Evolutionary conservation across 1,140 invertebrate genomes (phyloP).

Genomic region (Musca vetustissima): DNA sequence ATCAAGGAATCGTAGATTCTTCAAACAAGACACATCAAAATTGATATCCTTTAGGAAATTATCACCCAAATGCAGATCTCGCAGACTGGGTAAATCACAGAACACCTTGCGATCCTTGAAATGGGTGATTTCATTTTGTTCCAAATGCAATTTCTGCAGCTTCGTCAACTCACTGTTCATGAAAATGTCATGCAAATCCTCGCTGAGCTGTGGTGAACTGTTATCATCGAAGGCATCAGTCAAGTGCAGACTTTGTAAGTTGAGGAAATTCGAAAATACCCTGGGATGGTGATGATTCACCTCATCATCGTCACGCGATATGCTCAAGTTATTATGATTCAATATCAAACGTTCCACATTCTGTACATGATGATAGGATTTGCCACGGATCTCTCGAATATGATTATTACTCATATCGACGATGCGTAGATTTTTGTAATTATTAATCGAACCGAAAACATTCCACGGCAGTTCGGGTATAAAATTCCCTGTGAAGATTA

Average conservation of each 20-base stretch:
- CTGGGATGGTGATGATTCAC: conserved; percentile 69
- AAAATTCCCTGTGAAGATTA: conserved; percentile 75
- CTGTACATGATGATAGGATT: conserved; percentile 74
- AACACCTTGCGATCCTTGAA: conserved; percentile 69
- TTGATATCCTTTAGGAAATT: conserved; percentile 66
- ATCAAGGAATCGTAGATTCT: conserved; percentile 69
- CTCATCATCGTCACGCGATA: conserved; percentile 60
- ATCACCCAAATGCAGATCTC: conserved; percentile 71
- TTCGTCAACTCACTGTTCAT: conserved; percentile 68
- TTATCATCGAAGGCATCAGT: conserved; percentile 76
- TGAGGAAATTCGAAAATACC: conserved; percentile 77
- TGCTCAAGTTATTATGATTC: conserved; percentile 73
- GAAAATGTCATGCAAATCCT: conserved; percentile 73
- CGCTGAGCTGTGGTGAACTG: conserved; percentile 63
- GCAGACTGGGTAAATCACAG: conserved; percentile 68
- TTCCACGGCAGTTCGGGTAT: conserved; percentile 69
- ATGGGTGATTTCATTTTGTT: conserved; percentile 75
- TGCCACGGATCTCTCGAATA: conserved; percentile 74
- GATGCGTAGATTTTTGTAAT: conserved; percentile 63
- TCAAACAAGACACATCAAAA: conserved; percentile 70
- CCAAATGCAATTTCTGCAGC: conserved; percentile 73
- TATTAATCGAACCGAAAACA: conserved; percentile 68
- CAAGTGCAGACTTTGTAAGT: conserved; percentile 71
- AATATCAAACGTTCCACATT: conserved; percentile 72
- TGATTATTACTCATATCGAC: conserved; percentile 79